These are phyloP conservation scores for Formica aserva DNA, from an alignment of 2,888 invertebrate genomes.

Conservation along the genomic window DNA sequence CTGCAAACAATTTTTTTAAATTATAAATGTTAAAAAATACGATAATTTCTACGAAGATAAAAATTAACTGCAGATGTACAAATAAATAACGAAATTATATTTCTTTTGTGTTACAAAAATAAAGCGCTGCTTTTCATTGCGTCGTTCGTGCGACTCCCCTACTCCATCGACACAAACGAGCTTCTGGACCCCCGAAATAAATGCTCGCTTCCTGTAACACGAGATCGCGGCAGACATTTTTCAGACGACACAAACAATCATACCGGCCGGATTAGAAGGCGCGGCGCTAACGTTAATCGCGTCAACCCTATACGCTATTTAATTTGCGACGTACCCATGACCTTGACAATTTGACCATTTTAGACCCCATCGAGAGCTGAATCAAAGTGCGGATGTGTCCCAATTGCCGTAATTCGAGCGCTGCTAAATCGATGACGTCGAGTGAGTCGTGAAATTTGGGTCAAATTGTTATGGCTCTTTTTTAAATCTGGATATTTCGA, in stretches of 20 bases:
- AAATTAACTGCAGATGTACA: background rate
- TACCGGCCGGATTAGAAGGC: background rate
- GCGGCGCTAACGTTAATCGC: conserved; percentile 1
- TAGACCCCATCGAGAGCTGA: conserved; percentile 39
- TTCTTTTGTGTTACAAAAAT: conserved; percentile 67
- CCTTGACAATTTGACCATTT: conserved; percentile 54
- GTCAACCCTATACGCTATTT: background rate
- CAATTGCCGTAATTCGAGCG: conserved; percentile 41
- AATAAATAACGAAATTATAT: conserved; percentile 16
- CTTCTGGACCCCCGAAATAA: conserved; percentile 69
- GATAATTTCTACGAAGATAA: background rate
- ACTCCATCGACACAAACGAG: conserved; percentile 41
- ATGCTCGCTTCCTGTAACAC: conserved; percentile 75
- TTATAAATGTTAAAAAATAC: conserved; percentile 4
- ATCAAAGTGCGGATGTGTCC: conserved; percentile 41
- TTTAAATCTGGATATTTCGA: background rate
- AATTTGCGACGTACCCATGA: conserved; percentile 20
- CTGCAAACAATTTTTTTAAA: background rate
- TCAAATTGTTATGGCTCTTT: background rate
- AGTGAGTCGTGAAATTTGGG: conserved; percentile 8
- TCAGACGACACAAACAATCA: conserved; percentile 54
- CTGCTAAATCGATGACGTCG: conserved; percentile 1
- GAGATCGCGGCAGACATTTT: conserved; percentile 71
- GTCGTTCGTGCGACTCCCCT: conserved; percentile 35
- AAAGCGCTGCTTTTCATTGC: conserved; percentile 60